Evolutionary conservation across 37 sponge, comb jelly and placozoan species (phyloP), one percentile per base, ranked within the genome.

Genomic region (Ephydatia muelleri): DNA sequence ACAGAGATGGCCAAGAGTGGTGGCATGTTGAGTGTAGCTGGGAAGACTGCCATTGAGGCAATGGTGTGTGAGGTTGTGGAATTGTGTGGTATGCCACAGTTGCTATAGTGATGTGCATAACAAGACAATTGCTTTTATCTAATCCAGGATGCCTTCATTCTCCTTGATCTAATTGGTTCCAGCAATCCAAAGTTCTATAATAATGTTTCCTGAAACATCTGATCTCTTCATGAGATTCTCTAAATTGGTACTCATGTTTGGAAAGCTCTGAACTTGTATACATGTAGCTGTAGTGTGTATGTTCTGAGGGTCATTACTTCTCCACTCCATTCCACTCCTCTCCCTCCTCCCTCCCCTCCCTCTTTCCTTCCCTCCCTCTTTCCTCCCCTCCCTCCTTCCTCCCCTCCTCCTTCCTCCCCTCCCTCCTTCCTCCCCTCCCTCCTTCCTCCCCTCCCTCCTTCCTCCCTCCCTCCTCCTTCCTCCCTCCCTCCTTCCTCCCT

Each of bases 151-250:
- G 84, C 89, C 3, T 90, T 99, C 37, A 70, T 99, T 29, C 87
- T 99, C 66, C 88, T 99, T 25, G 99, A 99, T 72, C 88, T 99
- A 75, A 77, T 99, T 88, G 99, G 99, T 69, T 87, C 92, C n/a
- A 64, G 11, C 19, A 76, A 85, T 19, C 96, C 94, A 2, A 57
- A 80, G 28, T 90, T 92, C 38, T 67, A 88, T 80, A 85, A 94
- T 74, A n/a, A 64, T 70, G 38, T 92, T 49, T 23, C 25, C n/a
- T 5, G 68, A 39, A 19, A 81, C 89, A 49, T 86, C 83, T 5
- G 32, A 80, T 26, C 32, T 92, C 32, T 94, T 87, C 74, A 76
- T 90, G 75, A 81, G 87, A 71, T 37, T 97, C 12, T 64, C 57
- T 43, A 90, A 74, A 70, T 92, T 94, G 33, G 96, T 92, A 65